phyloP scores from a whole-genome alignment of 2,888 invertebrate species.

The Sphecodes monilicornis region DNA sequence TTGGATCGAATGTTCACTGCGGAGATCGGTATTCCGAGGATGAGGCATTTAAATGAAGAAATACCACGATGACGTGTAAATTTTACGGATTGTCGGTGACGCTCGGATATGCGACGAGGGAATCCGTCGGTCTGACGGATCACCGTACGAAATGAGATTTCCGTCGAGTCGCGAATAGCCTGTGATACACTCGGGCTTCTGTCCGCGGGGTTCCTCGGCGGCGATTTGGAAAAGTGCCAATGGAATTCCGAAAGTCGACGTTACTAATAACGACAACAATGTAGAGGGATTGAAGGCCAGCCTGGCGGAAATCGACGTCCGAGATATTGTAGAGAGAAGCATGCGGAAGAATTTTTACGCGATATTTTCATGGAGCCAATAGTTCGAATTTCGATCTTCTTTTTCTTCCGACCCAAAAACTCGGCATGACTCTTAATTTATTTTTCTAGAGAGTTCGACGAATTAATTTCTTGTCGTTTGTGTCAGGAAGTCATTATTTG shows the following conservation, averaged over 20 bases:
- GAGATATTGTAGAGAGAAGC: not conserved
- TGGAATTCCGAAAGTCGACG: constrained; percentile 61
- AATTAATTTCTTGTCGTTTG: not conserved
- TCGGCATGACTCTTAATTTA: not conserved
- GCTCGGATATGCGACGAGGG: constrained; percentile 2
- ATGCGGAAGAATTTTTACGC: constrained; percentile 22
- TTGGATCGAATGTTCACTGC: not conserved
- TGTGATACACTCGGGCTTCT: constrained; percentile 18
- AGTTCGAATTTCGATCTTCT: not conserved
- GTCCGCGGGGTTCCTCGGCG: constrained; percentile 60
- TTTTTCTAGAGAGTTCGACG: not conserved
- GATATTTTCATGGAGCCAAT: not conserved
- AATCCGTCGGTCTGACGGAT: constrained; percentile 23
- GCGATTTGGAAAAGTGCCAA: constrained; percentile 74
- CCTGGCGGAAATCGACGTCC: constrained; percentile 7
- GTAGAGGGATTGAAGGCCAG: constrained; percentile 37
- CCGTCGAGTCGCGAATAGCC: constrained; percentile 25
- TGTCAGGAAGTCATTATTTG: not conserved
- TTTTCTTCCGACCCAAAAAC: not conserved
- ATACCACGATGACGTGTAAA: not conserved
- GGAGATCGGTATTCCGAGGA: not conserved
- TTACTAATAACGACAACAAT: constrained; percentile 61
- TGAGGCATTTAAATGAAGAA: constrained; percentile 1
- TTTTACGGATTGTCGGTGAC: not conserved
- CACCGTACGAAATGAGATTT: constrained; percentile 45